Evolutionary conservation across 2,888 invertebrate genomes (phyloP).

Genomic region (Crocallis elinguaria): DNA sequence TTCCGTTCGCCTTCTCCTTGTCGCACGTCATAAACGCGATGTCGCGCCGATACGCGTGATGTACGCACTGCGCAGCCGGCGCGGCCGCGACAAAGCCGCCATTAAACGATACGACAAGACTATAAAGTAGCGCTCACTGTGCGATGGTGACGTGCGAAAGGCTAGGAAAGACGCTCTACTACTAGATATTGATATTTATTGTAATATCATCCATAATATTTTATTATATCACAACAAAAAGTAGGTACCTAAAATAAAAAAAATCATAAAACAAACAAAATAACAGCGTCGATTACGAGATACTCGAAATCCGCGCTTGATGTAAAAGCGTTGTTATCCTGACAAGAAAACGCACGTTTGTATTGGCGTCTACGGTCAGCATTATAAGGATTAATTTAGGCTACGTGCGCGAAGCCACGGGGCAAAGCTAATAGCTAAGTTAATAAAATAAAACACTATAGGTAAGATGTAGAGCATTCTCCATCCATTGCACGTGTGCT

Average conservation of each 20-base stretch:
- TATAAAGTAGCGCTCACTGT: conserved; percentile 76
- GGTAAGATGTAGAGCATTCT: conserved; percentile 50
- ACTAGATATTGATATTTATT: background rate
- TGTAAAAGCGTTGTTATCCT: too few species aligned
- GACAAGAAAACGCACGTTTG: too few species aligned
- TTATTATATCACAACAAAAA: background rate
- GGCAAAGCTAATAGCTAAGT: too few species aligned
- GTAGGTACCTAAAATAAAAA: too few species aligned
- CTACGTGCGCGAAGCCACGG: too few species aligned
- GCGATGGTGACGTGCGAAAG: conserved; percentile 59
- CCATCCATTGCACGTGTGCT: conserved; percentile 35
- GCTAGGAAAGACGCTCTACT: conserved; percentile 54
- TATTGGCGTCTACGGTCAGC: too few species aligned
- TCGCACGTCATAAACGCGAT: conserved; percentile 40
- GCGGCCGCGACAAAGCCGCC: conserved; percentile 71
- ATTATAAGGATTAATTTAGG: too few species aligned
- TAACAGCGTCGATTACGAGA: too few species aligned
- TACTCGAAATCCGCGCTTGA: too few species aligned
- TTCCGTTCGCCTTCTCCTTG: conserved; percentile 18
- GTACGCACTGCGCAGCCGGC: conserved; percentile 52
- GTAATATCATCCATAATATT: too few species aligned
- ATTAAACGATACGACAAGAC: conserved; percentile 80
- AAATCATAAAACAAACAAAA: too few species aligned
- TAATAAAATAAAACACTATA: too few species aligned
- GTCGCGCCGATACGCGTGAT: conserved; percentile 58